Percentiles rank a stretch among this genome's conserved stretches.
Evolutionary conservation across 2,113 vertebrate species (phyloP).

Genomic region (Dolichallabes microphthalmus): DNA sequence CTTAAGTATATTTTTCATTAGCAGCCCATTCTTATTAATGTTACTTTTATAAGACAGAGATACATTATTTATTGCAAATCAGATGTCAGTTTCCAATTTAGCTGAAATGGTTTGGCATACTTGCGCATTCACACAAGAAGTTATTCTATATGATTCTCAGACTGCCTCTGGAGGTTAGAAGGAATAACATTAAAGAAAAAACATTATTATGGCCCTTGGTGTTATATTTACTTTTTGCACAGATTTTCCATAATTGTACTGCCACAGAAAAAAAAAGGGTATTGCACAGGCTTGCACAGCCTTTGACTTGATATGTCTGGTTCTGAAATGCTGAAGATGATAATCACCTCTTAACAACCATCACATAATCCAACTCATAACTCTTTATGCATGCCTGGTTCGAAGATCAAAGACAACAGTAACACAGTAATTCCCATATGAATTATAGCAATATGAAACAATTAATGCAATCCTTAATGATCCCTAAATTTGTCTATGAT

Average conservation of each 20-base stretch:
- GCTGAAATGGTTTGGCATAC: no score
- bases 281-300: neutral
- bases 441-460: neutral
- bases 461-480: constrained; percentile 2
- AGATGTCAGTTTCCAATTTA: no score
- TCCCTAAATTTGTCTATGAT: neutral
- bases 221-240: neutral
- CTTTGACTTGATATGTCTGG: neutral
- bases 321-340: neutral
- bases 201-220: neutral
- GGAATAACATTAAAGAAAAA: no score
- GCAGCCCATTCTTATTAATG: no score
- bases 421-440: neutral
- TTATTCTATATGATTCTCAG: no score
- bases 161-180: no score
- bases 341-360: neutral
- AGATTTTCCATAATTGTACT: neutral
- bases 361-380: neutral
- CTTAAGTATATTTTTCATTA: neutral
- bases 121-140: no score
- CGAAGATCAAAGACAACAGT: neutral
- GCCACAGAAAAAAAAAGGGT: neutral
- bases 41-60: no score
- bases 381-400: neutral
- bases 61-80: no score